Evolutionary conservation across 2,797 vertebrate species (phyloP), one percentile per base, ranked within the genome.

Genomic region (Remorina albescens): DNA sequence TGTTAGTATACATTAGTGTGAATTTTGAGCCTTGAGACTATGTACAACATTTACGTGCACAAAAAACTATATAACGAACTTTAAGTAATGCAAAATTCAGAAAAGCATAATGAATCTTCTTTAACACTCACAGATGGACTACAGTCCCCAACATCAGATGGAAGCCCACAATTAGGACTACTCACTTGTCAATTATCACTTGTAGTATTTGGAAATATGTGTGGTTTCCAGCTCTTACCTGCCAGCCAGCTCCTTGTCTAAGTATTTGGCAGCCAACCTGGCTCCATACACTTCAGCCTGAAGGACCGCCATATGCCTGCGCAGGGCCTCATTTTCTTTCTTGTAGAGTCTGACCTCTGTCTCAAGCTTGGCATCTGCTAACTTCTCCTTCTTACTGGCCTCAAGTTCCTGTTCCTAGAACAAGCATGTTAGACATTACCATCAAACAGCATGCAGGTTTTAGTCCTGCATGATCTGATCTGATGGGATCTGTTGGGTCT

Each of bases 231-330:
- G 1, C 7, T 18, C n/a, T 83, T 80, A 99, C 98, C 98, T 97
- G 83, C 98, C 98, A 59, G 98, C 98, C 63, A 99, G 93, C 37
- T 99, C 98, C 67, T 99, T 99, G 92, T 99, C 98, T 90, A 99
- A 84, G 85, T 99, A 99, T 85, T 99, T 99, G 61, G 98, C 98
- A 41, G 98, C 98, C 84, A 99, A 84, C 82, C 98, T 94, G 47
- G 98, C 98, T 4, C 98, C 98, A 11, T 99, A 99, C 58, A 99
- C 98, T 81, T 99, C 98, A 0, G 97, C 98, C 94, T 99, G 98
- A 71, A 99, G 95, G 26, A 99, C 97, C 0, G 98, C 98, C 79
- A 99, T 98, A 83, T 99, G 98, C 89, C 97, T 95, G 55, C 98
- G 96, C 41, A 99, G 97, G 42, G 97, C 96, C 88, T 99, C 98